Evolutionary conservation across 37 sponge, comb jelly and placozoan species (phyloP), one percentile per base, ranked within the genome.

Genomic region (Beroe forskalii): DNA sequence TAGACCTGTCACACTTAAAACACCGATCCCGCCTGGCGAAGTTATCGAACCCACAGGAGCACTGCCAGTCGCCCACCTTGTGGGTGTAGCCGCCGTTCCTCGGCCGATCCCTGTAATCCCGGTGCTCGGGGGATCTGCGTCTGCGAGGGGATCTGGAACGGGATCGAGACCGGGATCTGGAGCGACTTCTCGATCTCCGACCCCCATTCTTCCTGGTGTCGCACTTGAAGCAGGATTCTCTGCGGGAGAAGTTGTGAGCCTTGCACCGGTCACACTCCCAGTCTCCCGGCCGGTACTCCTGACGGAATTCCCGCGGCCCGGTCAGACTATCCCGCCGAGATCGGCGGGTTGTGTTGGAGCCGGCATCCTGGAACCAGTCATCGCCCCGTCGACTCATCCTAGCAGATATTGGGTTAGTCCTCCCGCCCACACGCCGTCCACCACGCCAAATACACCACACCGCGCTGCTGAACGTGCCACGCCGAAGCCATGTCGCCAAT

Each of bases 351-450:
- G 30, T 22, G 66, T 22, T 22, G 31, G 25, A 22, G 31, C 66
- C 66, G 30, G 48, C 86, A 9, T 41, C 44, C 30, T 35, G 86
- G 48, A 80, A 80, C 86, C 86, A 80, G 35, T 80, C 86, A 37
- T 80, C 40, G 24, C 55, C 30, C 86, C 86, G 28, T n/a, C 86
- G 40, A 43, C 86, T 44, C 86, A 80, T 80, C 25, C 86, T 80
- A 80, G 19, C 72, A 32, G 72, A 2, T 32, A 69, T 4, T 35
- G 72, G 4, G 66, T 63, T 63, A 63, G 66, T 63, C 66, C 66
- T n/a, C 72, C 72, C 72, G 32, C 72, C 72, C 28, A 6, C 6
- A 30, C 25, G 3, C 60, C 17, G 17, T 17, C 66, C 66, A 64
- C 66, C 66, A 22, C 14, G 31, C 66, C 66, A 23, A 64, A 8